Base-by-base conservation (phyloP, 2,113 vertebrate species). In the Dunckerocampus dactyliophorus region DNA sequence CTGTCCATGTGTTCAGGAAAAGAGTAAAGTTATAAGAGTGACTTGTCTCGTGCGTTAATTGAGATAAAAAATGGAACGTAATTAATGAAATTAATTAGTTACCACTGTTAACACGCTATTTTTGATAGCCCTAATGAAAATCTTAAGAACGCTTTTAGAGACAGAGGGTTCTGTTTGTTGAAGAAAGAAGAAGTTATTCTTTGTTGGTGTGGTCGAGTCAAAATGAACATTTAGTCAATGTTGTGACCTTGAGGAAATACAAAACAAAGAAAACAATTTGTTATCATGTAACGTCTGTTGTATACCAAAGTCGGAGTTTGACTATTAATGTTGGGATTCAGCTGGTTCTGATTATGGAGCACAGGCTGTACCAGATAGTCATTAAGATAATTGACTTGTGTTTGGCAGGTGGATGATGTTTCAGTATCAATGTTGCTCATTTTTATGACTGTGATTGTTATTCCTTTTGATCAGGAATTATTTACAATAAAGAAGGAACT, bases 341-440 rank as follows among this genome's bases (percentile, higher is more conserved):
- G 76, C 67, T 85, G 82, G 65, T 42, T 84, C 81, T 80, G 57
- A 87, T 89, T 84, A 87, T 16, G 56, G 51, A 82, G 59, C 71
- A 59, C 69, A 60, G 45, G 31, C 60, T 74, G 61, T 67, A 72
- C 71, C 72, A 71, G 59, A 80, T 74, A 80, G 66, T 66, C 60
- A 73, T 71, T 66, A 21, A 62, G 57, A 65, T 72, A 69, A 75
- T 63, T 82, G 48, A 22, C 68, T 72, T 63, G 62, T 17, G 63
- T 48, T n/a, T 64, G 57, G 57, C 57, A 69, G 65, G 67, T 73
- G 65, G 47, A 68, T 20, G 21, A 50, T 34, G n/a, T 72, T 70
- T 67, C 51, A 49, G 52, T 60, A 63, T 72, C 8, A 22, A 15
- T 51, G 43, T 53, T 42, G 24, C 43, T 61, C 28, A 65, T 73